Base-by-base conservation (phyloP, 2,113 vertebrate species). In the Diadophis punctatus region DNA sequence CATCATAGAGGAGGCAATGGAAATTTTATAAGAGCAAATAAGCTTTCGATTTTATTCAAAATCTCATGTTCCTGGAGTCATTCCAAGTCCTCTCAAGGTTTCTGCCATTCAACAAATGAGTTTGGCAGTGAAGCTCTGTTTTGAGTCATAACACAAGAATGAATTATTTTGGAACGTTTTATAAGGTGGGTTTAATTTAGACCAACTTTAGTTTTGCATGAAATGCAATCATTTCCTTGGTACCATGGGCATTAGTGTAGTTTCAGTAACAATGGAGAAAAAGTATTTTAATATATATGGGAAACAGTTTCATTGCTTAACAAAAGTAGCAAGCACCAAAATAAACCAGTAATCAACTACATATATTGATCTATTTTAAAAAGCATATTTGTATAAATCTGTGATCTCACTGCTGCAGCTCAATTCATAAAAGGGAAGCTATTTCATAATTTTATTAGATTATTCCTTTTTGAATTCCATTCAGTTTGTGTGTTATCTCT, bases 391-490 rank as follows among this genome's bases (percentile, higher is more conserved):
- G 20, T 11, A 91, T 20, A 27, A 48, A 93, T 92, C 25, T 89
- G 22, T 93, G 90, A 95, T 88, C 91, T 95, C 88, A 86, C 23
- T 16, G 85, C 85, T 34, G 39, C 55, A 60, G 86, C 11, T 34
- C 84, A 27, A 23, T 93, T 91, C 63, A 85, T 39, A 48, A 94
- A 49, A 16, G 2, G 0, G 0, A 0, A 92, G 93, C 94, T 94
- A 92, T 91, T 91, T 91, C 92, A 92, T 92, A 95, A 95, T 49
- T 34, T 63, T 84, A n/a, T 20, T 84, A 91, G 30, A 84, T 18
- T 30, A 52, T 49, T 93, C 93, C 93, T 94, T 92, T 86, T 89
- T 60, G 3, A 68, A 91, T 91, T 96, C 86, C 94, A 93, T 91
- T 89, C 9, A 16, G 39, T 56, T 34, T 43, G 49, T 80, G 4